Conservation (phyloP, 2,113 vertebrate genomes). For the Sorex araneus region DNA sequence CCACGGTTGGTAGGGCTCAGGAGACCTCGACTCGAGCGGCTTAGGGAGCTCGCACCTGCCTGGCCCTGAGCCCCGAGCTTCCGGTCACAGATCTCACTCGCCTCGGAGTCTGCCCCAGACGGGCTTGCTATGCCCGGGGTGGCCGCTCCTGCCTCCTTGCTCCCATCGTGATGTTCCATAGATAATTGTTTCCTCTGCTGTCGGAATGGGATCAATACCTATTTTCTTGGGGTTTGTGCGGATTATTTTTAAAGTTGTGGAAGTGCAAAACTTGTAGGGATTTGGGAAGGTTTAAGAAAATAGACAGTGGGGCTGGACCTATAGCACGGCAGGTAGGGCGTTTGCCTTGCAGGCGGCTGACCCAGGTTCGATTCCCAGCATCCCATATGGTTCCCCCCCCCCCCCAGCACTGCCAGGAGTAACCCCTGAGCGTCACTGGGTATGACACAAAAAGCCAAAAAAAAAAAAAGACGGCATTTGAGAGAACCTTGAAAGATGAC, state of each 20-base stretch:
- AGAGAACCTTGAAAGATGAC: constrained; percentile 14
- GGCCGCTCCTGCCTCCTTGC: neutral
- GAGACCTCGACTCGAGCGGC: neutral
- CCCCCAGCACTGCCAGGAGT: no score
- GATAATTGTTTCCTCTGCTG: constrained; percentile 1
- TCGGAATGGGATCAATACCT: neutral
- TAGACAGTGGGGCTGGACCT: no score
- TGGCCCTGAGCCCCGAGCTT: neutral
- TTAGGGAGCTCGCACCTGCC: neutral
- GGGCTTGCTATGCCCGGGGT: constrained; percentile 8
- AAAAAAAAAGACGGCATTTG: constrained; percentile 26
- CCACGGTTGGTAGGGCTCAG: neutral
- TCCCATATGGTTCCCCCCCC: no score
- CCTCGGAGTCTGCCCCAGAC: neutral
- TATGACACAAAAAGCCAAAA: no score
- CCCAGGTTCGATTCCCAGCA: no score
- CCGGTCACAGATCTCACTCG: neutral
- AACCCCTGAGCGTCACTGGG: no score
- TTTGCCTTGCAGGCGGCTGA: no score
- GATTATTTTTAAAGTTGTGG: neutral
- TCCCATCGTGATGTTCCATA: neutral
- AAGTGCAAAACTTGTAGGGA: neutral
- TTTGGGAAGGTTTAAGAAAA: constrained; percentile 13
- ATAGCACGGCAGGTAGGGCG: no score
- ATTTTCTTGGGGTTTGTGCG: constrained; percentile 16